phyloP scores from a whole-genome alignment of 1,140 invertebrate genomes.

The Anastrepha obliqua region DNA sequence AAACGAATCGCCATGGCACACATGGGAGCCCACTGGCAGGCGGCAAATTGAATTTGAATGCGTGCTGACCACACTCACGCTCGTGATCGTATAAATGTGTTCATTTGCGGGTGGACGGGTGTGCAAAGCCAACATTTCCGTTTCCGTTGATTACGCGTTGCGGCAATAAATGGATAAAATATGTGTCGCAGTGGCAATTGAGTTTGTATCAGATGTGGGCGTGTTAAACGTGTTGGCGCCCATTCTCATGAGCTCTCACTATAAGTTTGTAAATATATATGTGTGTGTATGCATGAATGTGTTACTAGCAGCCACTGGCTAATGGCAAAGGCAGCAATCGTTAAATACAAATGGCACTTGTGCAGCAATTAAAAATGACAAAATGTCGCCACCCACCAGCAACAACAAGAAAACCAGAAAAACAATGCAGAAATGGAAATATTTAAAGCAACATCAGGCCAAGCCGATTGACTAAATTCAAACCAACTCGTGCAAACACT shows the following conservation, averaged over 20 bases:
- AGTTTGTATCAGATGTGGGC: not conserved
- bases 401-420: not conserved
- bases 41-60: conserved; percentile 54
- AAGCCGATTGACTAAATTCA: too few relatives aligned
- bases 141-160: conserved; percentile 47
- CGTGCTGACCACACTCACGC: conserved; percentile 21
- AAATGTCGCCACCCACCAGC: conserved; percentile 50
- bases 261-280: not conserved
- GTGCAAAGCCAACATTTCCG: conserved; percentile 12
- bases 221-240: not conserved
- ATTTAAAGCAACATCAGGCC: too few relatives aligned
- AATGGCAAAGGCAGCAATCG: conserved; percentile 17
- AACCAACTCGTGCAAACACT: too few relatives aligned
- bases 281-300: not conserved
- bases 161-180: conserved; percentile 55
- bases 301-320: not conserved
- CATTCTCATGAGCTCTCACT: not conserved
- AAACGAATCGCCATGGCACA: conserved; percentile 14
- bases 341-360: conserved; percentile 48
- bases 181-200: conserved; percentile 18
- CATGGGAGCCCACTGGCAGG: conserved; percentile 33
- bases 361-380: conserved; percentile 53
- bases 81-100: not conserved
- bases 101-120: not conserved
- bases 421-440: not conserved